These are phyloP conservation scores for Notospermus geniculatus DNA, from an alignment of 1,140 invertebrate species.

Conservation along the genomic window DNA sequence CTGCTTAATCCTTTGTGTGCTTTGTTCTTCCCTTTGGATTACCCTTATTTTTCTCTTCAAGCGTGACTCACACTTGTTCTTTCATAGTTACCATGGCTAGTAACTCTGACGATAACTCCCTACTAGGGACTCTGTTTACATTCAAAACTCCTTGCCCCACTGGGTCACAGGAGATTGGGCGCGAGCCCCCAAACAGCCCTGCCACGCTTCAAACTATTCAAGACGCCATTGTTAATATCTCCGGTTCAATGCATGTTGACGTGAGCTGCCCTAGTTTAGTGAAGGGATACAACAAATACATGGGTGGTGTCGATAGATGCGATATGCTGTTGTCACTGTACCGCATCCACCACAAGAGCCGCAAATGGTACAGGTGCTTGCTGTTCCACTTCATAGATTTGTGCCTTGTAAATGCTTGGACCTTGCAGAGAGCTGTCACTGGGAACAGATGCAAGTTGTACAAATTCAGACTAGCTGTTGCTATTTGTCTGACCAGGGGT, in stretches of 20 bases:
- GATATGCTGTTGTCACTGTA: conserved; percentile 11
- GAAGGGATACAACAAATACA: conserved; percentile 3
- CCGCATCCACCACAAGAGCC: conserved; percentile 6
- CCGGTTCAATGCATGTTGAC: conserved; percentile 7
- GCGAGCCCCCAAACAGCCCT: too few relatives aligned
- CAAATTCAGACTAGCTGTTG: conserved; percentile 11
- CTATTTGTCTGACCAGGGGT: not conserved
- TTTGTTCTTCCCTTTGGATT: too few relatives aligned
- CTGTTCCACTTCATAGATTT: conserved; percentile 9
- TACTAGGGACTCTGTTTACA: too few relatives aligned
- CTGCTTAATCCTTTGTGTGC: too few relatives aligned
- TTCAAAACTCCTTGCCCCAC: too few relatives aligned
- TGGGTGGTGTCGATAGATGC: conserved; percentile 2
- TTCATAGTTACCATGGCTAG: too few relatives aligned
- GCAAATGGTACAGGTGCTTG: conserved; percentile 12
- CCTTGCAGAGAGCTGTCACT: not conserved
- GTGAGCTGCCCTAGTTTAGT: conserved; percentile 1
- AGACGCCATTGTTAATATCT: too few relatives aligned
- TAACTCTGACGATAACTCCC: too few relatives aligned
- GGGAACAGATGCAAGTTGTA: not conserved
- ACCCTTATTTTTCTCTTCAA: too few relatives aligned
- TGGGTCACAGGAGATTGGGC: too few relatives aligned
- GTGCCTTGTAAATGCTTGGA: conserved; percentile 6
- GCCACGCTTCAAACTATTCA: too few relatives aligned
- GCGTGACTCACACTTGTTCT: too few relatives aligned